Base-by-base conservation (phyloP, 2,797 vertebrate genomes). In the Sebastes taczanowskii region DNA sequence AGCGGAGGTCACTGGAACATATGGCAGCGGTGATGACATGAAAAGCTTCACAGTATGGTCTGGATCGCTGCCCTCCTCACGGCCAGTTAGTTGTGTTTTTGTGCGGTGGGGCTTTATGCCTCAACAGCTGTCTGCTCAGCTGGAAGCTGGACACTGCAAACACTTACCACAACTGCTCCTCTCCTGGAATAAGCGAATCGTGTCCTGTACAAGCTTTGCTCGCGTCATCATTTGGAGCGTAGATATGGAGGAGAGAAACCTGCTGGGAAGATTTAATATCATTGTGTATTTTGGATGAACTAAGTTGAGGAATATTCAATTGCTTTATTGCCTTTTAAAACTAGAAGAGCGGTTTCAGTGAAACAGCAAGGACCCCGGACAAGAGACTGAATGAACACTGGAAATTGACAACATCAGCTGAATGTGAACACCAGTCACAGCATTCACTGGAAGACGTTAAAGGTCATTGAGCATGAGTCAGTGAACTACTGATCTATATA, bases 1-100 rank as follows among this genome's bases (percentile, higher is more conserved):
- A 69, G 23, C 58, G 10, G 52, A 84, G 78, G 74, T 76, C 72
- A 79, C 34, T n/a, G 64, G 61, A 63, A 79, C 82, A 84, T 71
- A 70, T 71, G 77, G 69, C 72, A 72, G 18, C 11, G 13, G 52
- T 34, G 64, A 42, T 68, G 66, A 55, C 75, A 81, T 79, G 58
- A 70, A 72, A 61, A 72, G 34, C 69, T 49, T 80, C 82, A 56
- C 82, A 77, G 71, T 71, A 7, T 67, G 82, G 25, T 27, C 65
- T 80, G 82, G 76, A 79, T 34, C 73, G 5, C 42, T 74, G 76
- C 73, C 74, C 25, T 42, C 23, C 53, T 64, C 38, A 8, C 4
- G 25, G 55, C 60, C 60, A 27, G 34, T n/a, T 18, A 35, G 22
- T 35, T 13, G 23, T 65, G 60, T 53, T 59, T 65, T 53, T 63